These are phyloP conservation scores for Delphinus delphis DNA, from an alignment of 2,113 vertebrate species.

Conservation along the genomic window DNA sequence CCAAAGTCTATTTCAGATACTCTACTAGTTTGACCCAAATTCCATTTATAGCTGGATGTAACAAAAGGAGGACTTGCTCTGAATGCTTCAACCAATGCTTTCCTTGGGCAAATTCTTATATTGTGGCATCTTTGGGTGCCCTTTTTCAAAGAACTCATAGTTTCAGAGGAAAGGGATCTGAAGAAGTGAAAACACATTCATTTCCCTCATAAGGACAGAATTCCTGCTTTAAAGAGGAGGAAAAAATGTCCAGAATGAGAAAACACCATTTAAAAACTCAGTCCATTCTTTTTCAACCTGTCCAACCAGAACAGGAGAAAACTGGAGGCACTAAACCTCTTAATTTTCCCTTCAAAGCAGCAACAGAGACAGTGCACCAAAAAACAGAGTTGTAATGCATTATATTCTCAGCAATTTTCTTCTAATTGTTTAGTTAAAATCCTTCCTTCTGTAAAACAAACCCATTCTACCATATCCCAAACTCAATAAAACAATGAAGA, in stretches of 20 bases:
- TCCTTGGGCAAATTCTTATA: not conserved
- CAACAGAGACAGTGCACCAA: not conserved
- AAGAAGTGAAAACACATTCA: not conserved
- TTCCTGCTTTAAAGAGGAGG: not conserved
- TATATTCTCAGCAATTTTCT: not conserved
- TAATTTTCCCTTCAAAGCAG: not conserved
- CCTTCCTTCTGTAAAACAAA: constrained; percentile 14
- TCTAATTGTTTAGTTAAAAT: not conserved
- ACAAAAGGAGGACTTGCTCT: constrained; percentile 1
- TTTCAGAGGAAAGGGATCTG: not conserved
- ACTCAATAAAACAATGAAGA: not conserved
- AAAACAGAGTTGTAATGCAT: not conserved
- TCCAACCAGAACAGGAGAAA: not conserved
- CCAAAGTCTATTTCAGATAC: constrained; percentile 34
- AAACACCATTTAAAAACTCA: not conserved
- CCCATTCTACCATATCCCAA: not conserved
- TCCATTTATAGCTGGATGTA: not conserved
- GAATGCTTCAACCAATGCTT: not conserved
- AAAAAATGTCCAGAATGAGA: not conserved
- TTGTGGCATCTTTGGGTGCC: not conserved
- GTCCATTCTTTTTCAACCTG: not conserved
- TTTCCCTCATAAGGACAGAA: not conserved
- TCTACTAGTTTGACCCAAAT: not conserved
- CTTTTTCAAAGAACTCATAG: not conserved
- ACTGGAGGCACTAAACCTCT: not conserved